Evolutionary conservation across 2,113 vertebrate genomes (phyloP), one percentile per base, ranked within the genome.

Genomic region (Colius striatus): DNA sequence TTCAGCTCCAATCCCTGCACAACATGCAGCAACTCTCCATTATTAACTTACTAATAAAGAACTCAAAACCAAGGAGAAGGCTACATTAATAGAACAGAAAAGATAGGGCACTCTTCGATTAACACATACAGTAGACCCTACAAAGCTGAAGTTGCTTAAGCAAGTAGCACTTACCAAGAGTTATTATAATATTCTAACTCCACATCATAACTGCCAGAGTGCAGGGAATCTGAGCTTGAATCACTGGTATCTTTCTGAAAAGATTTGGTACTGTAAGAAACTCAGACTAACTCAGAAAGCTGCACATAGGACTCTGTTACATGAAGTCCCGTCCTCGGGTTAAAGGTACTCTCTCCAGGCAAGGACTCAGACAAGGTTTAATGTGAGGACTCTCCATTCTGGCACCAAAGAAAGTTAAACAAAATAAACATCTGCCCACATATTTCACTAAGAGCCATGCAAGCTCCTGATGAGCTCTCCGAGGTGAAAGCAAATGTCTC

Each of bases 171-270:
- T 76, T 78, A 71, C 7, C 7, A 62, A 58, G 73, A 94, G 50
- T 74, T 80, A 82, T 23, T 72, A 22, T 60, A 74, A 89, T 75
- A 83, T 21, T 62, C 60, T 87, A 79, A 81, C 58, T 92, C 68
- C 25, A 38, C 61, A 93, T 68, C 90, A 57, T 75, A 97, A 94
- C 84, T 83, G 58, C 26, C 74, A 92, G 43, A 94, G 93, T 82
- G 94, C 88, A 84, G 72, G 95, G 57, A 91, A 89, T 87, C 34
- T 96, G 93, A 92, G 91, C 68, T 94, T 92, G 78, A 97, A 95
- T 96, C 82, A 75, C 34, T 62, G 58, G 76, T 90, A 70, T 95
- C 88, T 90, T 94, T 95, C 62, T 79, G 93, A 96, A 55, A 26
- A 41, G 32, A 29, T 91, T 54, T 80, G 95, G 88, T 88, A 76